Percentiles rank a stretch among this genome's conserved stretches.
phyloP scores from a whole-genome alignment of 2,113 vertebrate genomes.

The Raja brachyura region DNA sequence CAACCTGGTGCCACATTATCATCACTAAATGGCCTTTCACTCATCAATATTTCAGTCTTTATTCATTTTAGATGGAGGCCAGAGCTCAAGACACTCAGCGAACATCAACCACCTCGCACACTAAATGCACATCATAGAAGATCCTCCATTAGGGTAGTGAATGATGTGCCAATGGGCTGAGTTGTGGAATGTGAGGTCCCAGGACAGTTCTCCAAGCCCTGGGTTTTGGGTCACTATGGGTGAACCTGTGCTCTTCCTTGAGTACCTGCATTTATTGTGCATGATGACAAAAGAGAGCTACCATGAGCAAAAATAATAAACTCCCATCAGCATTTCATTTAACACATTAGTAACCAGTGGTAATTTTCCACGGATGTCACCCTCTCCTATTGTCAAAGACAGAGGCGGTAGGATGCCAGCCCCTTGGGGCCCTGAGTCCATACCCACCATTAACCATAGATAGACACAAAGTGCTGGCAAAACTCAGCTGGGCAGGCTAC shows the following conservation, averaged over 20 bases:
- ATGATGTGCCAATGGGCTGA: not conserved
- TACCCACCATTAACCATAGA: too few species aligned
- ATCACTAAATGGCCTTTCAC: constrained; percentile 4
- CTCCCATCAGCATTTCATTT: not conserved
- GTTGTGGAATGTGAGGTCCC: not conserved
- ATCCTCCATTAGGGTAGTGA: too few species aligned
- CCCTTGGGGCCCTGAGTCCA: too few species aligned
- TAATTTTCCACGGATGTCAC: not conserved
- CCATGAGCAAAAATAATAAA: not conserved
- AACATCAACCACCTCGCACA: not conserved
- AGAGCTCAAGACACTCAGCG: not conserved
- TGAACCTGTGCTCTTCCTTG: not conserved
- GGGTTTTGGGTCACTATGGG: not conserved
- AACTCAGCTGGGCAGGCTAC: too few species aligned
- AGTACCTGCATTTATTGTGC: not conserved
- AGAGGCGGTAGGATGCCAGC: too few species aligned
- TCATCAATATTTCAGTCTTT: constrained; percentile 29
- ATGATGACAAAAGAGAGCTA: not conserved
- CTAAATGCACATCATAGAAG: not conserved
- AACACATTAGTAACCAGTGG: not conserved
- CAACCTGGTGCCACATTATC: not conserved
- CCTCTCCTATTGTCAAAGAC: not conserved
- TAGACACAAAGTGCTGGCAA: too few species aligned
- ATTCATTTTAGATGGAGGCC: not conserved
- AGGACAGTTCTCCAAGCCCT: not conserved